Conservation (phyloP, 2,888 invertebrate genomes). For the Maniola hyperantus region DNA sequence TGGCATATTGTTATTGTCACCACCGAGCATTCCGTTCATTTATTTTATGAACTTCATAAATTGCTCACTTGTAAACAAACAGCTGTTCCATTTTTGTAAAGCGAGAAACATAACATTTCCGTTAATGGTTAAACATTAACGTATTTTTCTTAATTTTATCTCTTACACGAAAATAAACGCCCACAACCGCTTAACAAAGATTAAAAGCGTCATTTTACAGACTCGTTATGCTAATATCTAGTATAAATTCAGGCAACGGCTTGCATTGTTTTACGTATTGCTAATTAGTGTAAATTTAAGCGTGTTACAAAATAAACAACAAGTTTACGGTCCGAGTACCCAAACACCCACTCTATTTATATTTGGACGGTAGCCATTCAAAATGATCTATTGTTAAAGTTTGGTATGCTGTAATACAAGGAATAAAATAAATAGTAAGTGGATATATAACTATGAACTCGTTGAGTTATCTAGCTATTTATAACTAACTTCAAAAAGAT, state of each 20-base stretch:
- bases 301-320: slow-evolving; percentile 49
- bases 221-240: not conserved
- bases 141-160: slow-evolving; percentile 18
- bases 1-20: not conserved
- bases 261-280: slow-evolving; percentile 30
- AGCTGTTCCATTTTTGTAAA: slow-evolving; percentile 8
- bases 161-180: slow-evolving; percentile 5
- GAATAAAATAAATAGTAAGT: slow-evolving; percentile 10
- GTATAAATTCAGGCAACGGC: slow-evolving; percentile 19
- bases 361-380: slow-evolving; percentile 51
- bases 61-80: not conserved
- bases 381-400: slow-evolving; percentile 50
- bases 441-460: not conserved
- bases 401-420: slow-evolving; percentile 43
- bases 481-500: too few species aligned
- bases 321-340: slow-evolving; percentile 46
- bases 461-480: not conserved
- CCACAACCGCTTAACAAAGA: not conserved
- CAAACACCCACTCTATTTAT: slow-evolving; percentile 44
- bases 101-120: not conserved
- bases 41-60: not conserved
- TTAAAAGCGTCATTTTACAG: slow-evolving; percentile 2
- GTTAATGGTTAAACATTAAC: not conserved
- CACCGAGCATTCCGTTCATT: not conserved
- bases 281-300: slow-evolving; percentile 45